A percentile compares a stretch with the other conserved stretches of the same genome.
phyloP scores from a whole-genome alignment of 2,797 vertebrate genomes.

The Phataginus tetradactyla region DNA sequence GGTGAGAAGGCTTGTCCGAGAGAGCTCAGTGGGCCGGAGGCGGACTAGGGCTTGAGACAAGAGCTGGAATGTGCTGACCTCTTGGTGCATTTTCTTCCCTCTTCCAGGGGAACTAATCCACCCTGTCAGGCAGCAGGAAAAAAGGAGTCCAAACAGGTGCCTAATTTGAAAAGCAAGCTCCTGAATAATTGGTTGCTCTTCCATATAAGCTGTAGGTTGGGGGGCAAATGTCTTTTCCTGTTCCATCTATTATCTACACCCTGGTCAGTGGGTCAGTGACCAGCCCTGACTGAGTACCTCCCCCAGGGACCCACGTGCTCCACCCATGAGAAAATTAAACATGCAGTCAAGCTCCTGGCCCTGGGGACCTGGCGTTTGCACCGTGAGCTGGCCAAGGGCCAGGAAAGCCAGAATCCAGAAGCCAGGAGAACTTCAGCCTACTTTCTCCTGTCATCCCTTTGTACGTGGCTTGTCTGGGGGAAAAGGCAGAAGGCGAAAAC shows the following conservation, averaged over 20 bases:
- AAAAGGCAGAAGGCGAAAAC: not conserved
- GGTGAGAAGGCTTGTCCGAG: not conserved
- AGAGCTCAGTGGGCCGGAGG: rapidly evolving
- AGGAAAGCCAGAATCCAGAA: not conserved
- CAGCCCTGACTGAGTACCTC: not conserved
- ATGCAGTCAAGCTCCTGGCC: rapidly evolving
- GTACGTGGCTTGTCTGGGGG: not conserved
- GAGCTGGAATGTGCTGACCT: rapidly evolving
- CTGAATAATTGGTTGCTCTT: not conserved
- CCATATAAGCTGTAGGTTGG: rapidly evolving
- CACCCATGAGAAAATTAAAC: not conserved
- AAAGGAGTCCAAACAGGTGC: not conserved
- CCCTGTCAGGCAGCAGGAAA: not conserved
- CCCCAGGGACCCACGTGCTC: rapidly evolving
- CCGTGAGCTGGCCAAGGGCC: not conserved
- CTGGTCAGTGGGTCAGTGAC: not conserved
- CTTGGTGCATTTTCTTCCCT: rapidly evolving
- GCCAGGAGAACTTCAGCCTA: not conserved
- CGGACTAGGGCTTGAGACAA: too few species aligned
- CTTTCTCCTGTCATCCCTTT: not conserved
- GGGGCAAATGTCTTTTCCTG: not conserved
- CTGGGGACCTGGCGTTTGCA: rapidly evolving
- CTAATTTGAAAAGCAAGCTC: not conserved
- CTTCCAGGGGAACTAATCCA: rapidly evolving
- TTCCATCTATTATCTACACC: not conserved